Conservation (phyloP, 64 coral and sea anemone genomes). For the Cladopsammia gracilis region DNA sequence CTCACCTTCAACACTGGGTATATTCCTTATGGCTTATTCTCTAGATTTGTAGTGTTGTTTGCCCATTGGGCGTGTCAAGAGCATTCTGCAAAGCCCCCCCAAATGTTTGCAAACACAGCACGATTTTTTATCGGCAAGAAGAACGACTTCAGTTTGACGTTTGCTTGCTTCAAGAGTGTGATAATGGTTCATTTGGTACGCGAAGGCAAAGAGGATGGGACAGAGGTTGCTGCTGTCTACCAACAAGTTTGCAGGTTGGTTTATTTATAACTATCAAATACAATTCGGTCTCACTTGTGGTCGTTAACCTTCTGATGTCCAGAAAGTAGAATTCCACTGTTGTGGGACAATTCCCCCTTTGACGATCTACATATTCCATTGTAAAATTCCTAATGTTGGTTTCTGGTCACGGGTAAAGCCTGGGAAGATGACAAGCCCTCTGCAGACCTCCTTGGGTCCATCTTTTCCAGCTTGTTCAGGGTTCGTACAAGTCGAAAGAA, state of each 20-base stretch:
- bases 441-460: no score
- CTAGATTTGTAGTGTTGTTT: slow-evolving; percentile 28
- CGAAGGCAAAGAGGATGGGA: slow-evolving; percentile 6
- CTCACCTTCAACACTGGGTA: slow-evolving; percentile 20
- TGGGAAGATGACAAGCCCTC: no score
- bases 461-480: no score
- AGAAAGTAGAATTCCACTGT: no score
- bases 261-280: background rate
- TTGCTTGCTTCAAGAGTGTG: slow-evolving; percentile 23
- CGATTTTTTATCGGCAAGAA: slow-evolving; percentile 23
- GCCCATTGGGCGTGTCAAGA: background rate
- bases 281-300: no score
- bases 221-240: background rate
- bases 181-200: slow-evolving; percentile 6
- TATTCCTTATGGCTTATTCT: slow-evolving; percentile 39
- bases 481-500: no score
- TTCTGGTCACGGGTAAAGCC: no score
- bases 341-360: no score
- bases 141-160: slow-evolving; percentile 18
- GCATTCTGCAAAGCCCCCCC: background rate
- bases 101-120: slow-evolving; percentile 33
- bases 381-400: no score
- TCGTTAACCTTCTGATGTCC: no score
- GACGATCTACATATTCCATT: no score
- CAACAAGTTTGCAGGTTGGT: slow-evolving; percentile 26